These are phyloP conservation scores for Corythoichthys intestinalis DNA, from an alignment of 2,113 vertebrate species.

Conservation along the genomic window DNA sequence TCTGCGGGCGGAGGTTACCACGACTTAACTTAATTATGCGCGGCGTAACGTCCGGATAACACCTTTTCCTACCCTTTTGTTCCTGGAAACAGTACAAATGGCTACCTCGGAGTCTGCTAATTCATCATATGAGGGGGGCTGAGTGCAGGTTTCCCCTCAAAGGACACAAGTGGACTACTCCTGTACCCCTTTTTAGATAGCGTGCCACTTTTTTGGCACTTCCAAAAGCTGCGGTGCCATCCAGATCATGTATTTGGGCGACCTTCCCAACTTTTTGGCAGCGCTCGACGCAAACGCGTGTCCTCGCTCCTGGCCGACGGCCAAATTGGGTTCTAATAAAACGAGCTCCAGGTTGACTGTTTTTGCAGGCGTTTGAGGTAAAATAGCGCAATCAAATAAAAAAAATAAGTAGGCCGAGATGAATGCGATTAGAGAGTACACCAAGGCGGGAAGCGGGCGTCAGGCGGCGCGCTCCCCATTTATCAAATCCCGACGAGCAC, in stretches of 20 bases:
- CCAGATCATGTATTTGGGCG: constrained; percentile 3
- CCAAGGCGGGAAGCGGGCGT: constrained; percentile 51
- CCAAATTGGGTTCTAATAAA: constrained; percentile 60
- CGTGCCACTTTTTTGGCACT: not conserved
- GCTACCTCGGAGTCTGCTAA: not conserved
- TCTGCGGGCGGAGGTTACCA: too few relatives aligned
- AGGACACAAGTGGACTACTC: not conserved
- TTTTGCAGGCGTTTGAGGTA: constrained; percentile 60
- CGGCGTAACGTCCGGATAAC: too few relatives aligned
- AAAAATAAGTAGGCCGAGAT: constrained; percentile 69
- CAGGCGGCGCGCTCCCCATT: constrained; percentile 64
- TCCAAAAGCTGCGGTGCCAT: not conserved
- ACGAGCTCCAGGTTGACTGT: constrained; percentile 57
- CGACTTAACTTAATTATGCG: too few relatives aligned
- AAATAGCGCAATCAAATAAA: constrained; percentile 62
- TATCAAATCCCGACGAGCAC: constrained; percentile 61
- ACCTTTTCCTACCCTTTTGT: not conserved
- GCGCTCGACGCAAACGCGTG: not conserved
- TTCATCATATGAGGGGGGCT: not conserved
- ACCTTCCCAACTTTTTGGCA: constrained; percentile 4
- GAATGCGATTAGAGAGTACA: constrained; percentile 62
- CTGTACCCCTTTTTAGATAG: not conserved
- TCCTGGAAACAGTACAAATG: not conserved
- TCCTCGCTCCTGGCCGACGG: constrained; percentile 58
- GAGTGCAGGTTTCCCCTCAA: not conserved